Base-by-base conservation (phyloP, 2,113 vertebrate species). In the Mixornis gularis region DNA sequence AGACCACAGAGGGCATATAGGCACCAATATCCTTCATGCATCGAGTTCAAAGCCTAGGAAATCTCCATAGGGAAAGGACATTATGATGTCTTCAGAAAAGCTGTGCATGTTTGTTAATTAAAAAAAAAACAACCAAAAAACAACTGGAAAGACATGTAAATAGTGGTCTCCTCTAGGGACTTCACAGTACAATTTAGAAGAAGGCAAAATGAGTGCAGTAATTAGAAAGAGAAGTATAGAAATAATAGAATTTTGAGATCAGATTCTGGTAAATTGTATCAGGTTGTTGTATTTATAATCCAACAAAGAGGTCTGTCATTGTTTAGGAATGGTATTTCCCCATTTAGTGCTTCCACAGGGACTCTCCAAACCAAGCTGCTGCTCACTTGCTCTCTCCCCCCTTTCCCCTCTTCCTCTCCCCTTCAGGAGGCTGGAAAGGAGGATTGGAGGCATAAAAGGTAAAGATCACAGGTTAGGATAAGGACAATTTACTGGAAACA, bases 321-420 rank as follows among this genome's bases (percentile, higher is more conserved):
- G 16, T 81, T 66, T 66, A 66, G n/a, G 60, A 74, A 30, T 53
- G 16, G 9, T 26, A 3, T 9, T 60, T 58, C 25, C 44, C 40
- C 24, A 14, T 53, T 46, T 46, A 30, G 11, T 60, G 20, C 19
- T 59, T 59, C n/a, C 46, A n/a, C 19, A 66, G 25, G 60, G 29
- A 46, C 21, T 60, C 29, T 46, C 17, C 77, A 81, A 52, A 81
- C 59, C 24, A 30, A 25, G n/a, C 24, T 74, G 27, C 62, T 0
- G 0, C 19, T 81, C 30, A 4, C 17, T 58, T 58, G 13, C 24
- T 66, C 13, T 3, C 4, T 48, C 17, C 4, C 9, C 10, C 1
- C 19, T 59, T 38, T 26, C 32, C 36, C 22, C 27, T 59, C 7
- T 13, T 80, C 27, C 43, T 51, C 16, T 56, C 14, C 26, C 12